A percentile compares a stretch with the other conserved stretches of the same genome.
phyloP scores from a whole-genome alignment of 2,888 invertebrate species.

The Tetranychus piercei region DNA sequence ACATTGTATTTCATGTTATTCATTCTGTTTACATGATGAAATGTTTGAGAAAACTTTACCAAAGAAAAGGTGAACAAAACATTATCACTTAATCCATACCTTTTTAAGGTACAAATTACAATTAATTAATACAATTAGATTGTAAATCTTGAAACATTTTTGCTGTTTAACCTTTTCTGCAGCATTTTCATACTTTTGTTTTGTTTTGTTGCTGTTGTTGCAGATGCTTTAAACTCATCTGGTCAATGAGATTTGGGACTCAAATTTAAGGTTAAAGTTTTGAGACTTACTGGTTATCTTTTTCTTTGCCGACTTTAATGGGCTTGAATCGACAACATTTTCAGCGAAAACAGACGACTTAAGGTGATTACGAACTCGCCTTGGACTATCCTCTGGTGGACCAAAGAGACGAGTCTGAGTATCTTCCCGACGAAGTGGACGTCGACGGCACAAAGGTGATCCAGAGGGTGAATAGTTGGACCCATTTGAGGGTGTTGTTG shows the following conservation, averaged over 20 bases:
- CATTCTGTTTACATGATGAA: too few relatives aligned
- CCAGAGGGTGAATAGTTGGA: conserved; percentile 3
- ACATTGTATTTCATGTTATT: too few relatives aligned
- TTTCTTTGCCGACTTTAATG: conserved; percentile 12
- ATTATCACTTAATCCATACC: too few relatives aligned
- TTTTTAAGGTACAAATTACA: too few relatives aligned
- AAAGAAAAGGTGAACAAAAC: too few relatives aligned
- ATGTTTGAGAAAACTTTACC: too few relatives aligned
- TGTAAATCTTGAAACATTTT: too few relatives aligned
- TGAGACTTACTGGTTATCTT: not conserved
- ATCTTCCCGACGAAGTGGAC: conserved; percentile 7
- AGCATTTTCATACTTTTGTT: too few relatives aligned
- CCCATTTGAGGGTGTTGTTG: conserved; percentile 4
- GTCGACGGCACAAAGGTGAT: not conserved
- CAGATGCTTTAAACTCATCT: too few relatives aligned
- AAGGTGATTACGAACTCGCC: not conserved
- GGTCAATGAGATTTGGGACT: not conserved
- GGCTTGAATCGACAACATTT: not conserved
- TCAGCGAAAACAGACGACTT: conserved; percentile 8
- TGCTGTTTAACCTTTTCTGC: too few relatives aligned
- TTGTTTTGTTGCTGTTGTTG: too few relatives aligned
- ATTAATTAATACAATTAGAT: too few relatives aligned
- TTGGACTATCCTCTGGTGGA: conserved; percentile 11
- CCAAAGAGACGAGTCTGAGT: conserved; percentile 14
- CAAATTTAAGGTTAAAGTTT: not conserved